Evolutionary conservation across 1,140 invertebrate genomes (phyloP), one percentile per base, ranked within the genome.

Genomic region (Lerema accius): DNA sequence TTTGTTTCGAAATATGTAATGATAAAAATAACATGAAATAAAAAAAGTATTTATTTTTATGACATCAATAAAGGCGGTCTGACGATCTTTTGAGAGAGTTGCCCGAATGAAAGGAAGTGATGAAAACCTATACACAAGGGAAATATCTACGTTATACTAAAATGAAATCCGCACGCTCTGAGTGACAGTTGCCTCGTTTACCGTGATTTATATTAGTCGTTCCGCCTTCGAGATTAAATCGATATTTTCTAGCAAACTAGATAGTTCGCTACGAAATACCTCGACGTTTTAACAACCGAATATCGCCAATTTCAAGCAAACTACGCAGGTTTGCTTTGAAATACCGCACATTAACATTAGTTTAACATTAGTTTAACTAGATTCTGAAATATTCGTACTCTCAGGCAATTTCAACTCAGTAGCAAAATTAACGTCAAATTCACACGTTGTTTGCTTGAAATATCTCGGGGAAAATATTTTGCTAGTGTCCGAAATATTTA

Each of bases 81-180:
- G 23, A 58, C 32, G 48, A 62, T 62, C 32, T 62, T 51, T 62
- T 46, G 37, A 45, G 39, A 59, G 42, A 19, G 40, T 67, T 58
- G 56, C 56, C 61, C 50, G 45, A 46, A 19, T 61, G 63, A 61
- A 68, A 64, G 64, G 56, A 49, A 61, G 23, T 68, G 56, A 59
- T 59, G 62, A 49, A 60, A 39, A 37, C 58, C 48, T 26, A 64
- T 67, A 71, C 50, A 71, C 50, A 53, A 28, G 60, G 61, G 49
- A 63, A 60, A 67, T 71, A 59, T 59, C 42, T 53, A 50, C 56
- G 56, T 62, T 58, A 71, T 62, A 42, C 50, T 59, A 60, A 65
- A 71, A 67, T 71, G 61, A 67, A 71, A 71, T 59, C 43, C 28
- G 16, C 28, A 46, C 53, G 40, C 17, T 13, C 55, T 59, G 55